Base-by-base conservation (phyloP, 2,113 vertebrate species). In the Gulo gulo region DNA sequence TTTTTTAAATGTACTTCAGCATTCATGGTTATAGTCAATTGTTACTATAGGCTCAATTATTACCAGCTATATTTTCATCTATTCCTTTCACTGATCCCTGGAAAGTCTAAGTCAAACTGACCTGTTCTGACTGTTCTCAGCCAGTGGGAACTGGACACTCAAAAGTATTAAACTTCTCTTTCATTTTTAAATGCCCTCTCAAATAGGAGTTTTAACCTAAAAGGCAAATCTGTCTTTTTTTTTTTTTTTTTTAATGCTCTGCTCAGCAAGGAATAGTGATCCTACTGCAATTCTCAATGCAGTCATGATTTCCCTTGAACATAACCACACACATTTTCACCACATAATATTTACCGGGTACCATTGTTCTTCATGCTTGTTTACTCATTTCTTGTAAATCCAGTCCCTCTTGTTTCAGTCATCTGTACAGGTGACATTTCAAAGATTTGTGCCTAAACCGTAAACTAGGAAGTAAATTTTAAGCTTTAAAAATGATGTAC, bases 21-120 rank as follows among this genome's bases (percentile, higher is more conserved):
- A 88, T 42, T 82, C n/a, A 20, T 34, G 18, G 4, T 78, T 69
- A 80, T 4, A 78, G 42, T 57, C 84, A 84, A 67, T 91, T 88
- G 9, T 57, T 82, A 59, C 50, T 42, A 13, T 2, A 73, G 50
- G 76, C 63, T 85, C 74, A 94, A 36, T 97, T 80, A 94, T 71
- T 42, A 67, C 6, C 42, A 78, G 50, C 61, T 87, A 89, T 18
- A 65, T 71, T 94, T 91, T 88, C 52, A 88, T 92, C 36, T 69
- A 4, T 90, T 86, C 83, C 79, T 84, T 90, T 92, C 50, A 71
- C 59, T 85, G 52, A 85, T 91, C 15, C 4, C 21, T 88, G 61
- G 31, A 34, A 92, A 94, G 23, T 45, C 52, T 55, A 29, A 92
- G 80, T 96, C 92, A 95, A 85, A 92, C 57, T 85, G 67, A 92